A percentile compares a stretch with the other conserved stretches of the same genome.
Evolutionary conservation across 2,888 invertebrate species (phyloP).

Genomic region (Tachystola acroxantha): DNA sequence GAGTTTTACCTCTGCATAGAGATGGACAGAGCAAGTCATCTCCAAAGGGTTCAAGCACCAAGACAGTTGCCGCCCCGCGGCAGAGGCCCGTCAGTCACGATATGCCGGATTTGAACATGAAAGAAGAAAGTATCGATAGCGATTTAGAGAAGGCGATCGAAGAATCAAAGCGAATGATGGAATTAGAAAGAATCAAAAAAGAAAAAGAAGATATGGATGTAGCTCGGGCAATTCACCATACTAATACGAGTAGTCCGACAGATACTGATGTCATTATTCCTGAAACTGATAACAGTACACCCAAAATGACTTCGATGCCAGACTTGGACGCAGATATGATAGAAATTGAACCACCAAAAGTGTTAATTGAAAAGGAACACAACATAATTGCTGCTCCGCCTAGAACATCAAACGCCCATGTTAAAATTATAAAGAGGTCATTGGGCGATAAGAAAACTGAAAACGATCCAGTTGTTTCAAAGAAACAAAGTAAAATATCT

Average conservation of each 20-base stretch:
- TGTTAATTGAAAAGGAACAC: conserved; percentile 55
- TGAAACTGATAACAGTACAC: conserved; percentile 27
- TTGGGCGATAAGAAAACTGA: conserved; percentile 56
- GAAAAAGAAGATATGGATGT: conserved; percentile 68
- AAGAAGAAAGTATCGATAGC: conserved; percentile 73
- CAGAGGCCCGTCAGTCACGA: conserved; percentile 62
- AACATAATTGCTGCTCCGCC: conserved; percentile 38
- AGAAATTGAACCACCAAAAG: conserved; percentile 54
- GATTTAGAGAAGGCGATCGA: conserved; percentile 71
- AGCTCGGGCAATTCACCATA: conserved; percentile 50
- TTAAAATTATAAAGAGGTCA: conserved; percentile 58
- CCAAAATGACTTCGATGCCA: conserved; percentile 62
- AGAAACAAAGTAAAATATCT: conserved; percentile 52
- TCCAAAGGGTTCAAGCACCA: conserved; percentile 45
- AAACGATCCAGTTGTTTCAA: conserved; percentile 38
- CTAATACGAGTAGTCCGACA: conserved; percentile 42
- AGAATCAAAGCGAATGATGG: conserved; percentile 72
- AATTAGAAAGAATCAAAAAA: conserved; percentile 60
- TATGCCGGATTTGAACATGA: conserved; percentile 72
- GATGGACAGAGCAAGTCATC: conserved; percentile 76
- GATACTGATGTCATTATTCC: conserved; percentile 18
- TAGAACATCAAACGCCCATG: conserved; percentile 38
- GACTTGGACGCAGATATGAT: conserved; percentile 57
- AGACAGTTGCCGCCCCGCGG: conserved; percentile 43
- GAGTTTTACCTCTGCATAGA: conserved; percentile 88